Percentiles rank a stretch among this genome's conserved stretches.
These are phyloP conservation scores for Melanogrammus aeglefinus DNA, from an alignment of 2,797 vertebrate species.

Conservation along the genomic window DNA sequence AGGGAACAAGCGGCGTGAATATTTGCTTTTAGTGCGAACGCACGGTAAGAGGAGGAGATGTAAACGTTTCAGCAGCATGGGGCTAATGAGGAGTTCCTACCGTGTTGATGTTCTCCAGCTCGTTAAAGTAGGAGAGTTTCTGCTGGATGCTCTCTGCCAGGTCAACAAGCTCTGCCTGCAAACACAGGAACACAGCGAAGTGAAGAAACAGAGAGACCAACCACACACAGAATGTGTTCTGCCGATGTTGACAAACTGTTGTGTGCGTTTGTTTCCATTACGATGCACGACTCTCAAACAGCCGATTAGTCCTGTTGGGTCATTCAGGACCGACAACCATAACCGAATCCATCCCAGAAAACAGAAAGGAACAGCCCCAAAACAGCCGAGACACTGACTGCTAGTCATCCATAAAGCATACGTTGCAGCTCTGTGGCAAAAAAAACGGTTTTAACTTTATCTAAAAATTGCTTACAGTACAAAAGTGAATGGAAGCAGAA, in stretches of 20 bases:
- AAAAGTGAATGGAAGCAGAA: background rate
- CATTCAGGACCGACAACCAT: background rate
- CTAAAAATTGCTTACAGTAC: background rate
- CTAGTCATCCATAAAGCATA: background rate
- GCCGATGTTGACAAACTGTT: background rate
- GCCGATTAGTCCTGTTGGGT: background rate
- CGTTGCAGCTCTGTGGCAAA: background rate
- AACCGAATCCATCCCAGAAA: background rate
- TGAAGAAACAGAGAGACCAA: background rate
- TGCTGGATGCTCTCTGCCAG: slow-evolving; percentile 96
- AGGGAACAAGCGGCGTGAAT: too few relatives aligned
- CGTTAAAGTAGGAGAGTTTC: slow-evolving; percentile 97
- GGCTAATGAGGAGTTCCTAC: slow-evolving; percentile 54
- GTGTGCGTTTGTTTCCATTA: background rate
- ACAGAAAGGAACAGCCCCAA: background rate
- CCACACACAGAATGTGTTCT: too few relatives aligned
- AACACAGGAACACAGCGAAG: slow-evolving; percentile 39
- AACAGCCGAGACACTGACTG: background rate
- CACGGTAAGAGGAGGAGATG: background rate
- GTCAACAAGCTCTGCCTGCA: slow-evolving; percentile 90
- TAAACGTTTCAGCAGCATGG: background rate
- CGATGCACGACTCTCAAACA: background rate
- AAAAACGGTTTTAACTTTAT: background rate
- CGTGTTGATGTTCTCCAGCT: slow-evolving; percentile 93
- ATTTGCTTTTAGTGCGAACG: too few relatives aligned